Evolutionary conservation across 2,797 vertebrate species (phyloP).

Genomic region (Tadarida brasiliensis): DNA sequence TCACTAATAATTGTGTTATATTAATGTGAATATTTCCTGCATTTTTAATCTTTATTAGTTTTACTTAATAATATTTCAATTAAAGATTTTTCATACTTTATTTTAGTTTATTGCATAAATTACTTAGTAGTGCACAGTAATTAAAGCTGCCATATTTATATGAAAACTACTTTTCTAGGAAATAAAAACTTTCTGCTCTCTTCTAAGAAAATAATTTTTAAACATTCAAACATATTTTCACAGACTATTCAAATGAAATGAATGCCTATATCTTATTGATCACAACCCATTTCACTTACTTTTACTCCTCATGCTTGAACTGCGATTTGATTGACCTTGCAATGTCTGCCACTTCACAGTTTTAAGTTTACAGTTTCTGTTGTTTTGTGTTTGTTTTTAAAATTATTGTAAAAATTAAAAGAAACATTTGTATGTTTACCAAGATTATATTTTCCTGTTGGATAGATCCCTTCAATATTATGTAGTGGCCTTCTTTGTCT

Average conservation of each 20-base stretch:
- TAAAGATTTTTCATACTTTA: background rate
- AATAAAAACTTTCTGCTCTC: background rate
- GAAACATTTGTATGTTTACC: background rate
- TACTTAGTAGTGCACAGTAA: background rate
- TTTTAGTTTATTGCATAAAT: slow-evolving; percentile 23
- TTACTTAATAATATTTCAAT: background rate
- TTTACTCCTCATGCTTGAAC: background rate
- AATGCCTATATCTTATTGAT: background rate
- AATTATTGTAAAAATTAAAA: background rate
- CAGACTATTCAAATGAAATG: background rate
- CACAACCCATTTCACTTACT: background rate
- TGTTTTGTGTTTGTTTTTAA: background rate
- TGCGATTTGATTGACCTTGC: background rate
- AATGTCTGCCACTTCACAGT: background rate
- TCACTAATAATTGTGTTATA: background rate
- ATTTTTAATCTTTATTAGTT: background rate
- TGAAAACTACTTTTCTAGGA: background rate
- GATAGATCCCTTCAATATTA: too few species aligned
- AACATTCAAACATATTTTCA: background rate
- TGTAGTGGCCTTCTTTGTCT: too few species aligned
- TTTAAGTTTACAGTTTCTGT: background rate
- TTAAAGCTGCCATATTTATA: background rate
- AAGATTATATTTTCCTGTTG: too few species aligned
- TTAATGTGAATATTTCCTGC: background rate
- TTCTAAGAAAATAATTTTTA: background rate